A percentile compares a stretch with the other conserved stretches of the same genome.
Evolutionary conservation across 2,888 invertebrate species (phyloP).

Genomic region (Epirrita christyi): DNA sequence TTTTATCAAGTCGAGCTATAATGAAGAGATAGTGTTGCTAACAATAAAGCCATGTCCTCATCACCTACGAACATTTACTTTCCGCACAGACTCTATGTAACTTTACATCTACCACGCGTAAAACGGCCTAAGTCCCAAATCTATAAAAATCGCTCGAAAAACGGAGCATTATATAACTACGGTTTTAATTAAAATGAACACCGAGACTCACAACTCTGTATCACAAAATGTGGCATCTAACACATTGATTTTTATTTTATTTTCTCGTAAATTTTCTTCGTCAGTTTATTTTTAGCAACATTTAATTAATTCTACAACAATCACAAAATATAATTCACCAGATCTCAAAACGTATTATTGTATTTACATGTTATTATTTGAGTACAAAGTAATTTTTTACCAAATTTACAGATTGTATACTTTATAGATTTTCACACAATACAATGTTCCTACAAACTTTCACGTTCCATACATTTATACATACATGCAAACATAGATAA

Average conservation of each 20-base stretch:
- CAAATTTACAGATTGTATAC: background rate
- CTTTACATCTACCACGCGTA: slow-evolving; percentile 8
- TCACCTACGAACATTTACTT: too few species aligned
- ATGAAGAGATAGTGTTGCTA: too few species aligned
- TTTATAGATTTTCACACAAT: slow-evolving; percentile 6
- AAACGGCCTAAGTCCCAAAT: slow-evolving; percentile 26
- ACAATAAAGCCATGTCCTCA: too few species aligned
- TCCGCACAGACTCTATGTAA: too few species aligned
- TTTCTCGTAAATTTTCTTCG: background rate
- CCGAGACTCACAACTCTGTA: slow-evolving; percentile 38
- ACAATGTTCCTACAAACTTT: slow-evolving; percentile 2
- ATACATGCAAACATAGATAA: slow-evolving; percentile 38
- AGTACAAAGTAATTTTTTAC: background rate
- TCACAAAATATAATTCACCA: too few species aligned
- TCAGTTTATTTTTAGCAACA: background rate
- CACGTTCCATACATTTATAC: slow-evolving; percentile 20
- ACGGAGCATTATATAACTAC: slow-evolving; percentile 25
- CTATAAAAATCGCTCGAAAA: slow-evolving; percentile 36
- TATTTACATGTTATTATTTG: too few species aligned
- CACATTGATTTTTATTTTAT: background rate
- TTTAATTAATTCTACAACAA: background rate
- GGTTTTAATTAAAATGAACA: slow-evolving; percentile 37
- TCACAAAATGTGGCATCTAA: slow-evolving; percentile 24
- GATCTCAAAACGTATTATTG: too few species aligned
- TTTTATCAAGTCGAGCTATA: too few species aligned